Evolutionary conservation across 2,797 vertebrate species (phyloP), one percentile per base, ranked within the genome.

Genomic region (Mastacembelus armatus): DNA sequence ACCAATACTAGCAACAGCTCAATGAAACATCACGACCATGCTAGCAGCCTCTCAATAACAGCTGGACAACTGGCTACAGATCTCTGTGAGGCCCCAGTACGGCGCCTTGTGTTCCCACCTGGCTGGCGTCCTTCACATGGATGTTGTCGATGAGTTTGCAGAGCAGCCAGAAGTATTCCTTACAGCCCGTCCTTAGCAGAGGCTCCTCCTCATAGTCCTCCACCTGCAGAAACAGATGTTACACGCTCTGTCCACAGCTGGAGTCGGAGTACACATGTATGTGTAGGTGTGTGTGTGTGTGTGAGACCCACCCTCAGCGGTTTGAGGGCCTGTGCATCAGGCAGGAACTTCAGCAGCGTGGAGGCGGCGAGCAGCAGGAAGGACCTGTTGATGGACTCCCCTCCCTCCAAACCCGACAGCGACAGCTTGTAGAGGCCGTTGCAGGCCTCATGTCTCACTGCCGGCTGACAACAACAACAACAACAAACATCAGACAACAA

Each of bases 91-190:
- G n/a, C n/a, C n/a, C n/a, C n/a, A n/a, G n/a, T n/a, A n/a, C n/a
- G n/a, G n/a, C n/a, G n/a, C n/a, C n/a, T n/a, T n/a, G n/a, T n/a
- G 6, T 4, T 64, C 84, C 21, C 91, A 98, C 96, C 95, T 99
- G 97, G 89, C 95, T 96, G 70, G 98, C 96, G 52, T 99, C 98
- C 88, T 99, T 99, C 51, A 99, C 97, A 6, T 99, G 98, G 90
- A 99, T 99, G 91, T 99, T 99, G 91, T 99, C 97, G 51, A 98
- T 98, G 89, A 99, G 95, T 91, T 99, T 99, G 84, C 98, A 99
- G 36, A 99, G 95, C 82, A 99, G 93, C 98, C 98, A 99, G 91
- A 99, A 99, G 89, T 99, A 99, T 50, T 99, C 98, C 84, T 98
- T 99, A 92, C 98, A 99, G 78, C 98, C 98, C 3, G 95, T 96